These are phyloP conservation scores for Pilophorus perplexus DNA, from an alignment of 2,888 invertebrate genomes.

Conservation along the genomic window DNA sequence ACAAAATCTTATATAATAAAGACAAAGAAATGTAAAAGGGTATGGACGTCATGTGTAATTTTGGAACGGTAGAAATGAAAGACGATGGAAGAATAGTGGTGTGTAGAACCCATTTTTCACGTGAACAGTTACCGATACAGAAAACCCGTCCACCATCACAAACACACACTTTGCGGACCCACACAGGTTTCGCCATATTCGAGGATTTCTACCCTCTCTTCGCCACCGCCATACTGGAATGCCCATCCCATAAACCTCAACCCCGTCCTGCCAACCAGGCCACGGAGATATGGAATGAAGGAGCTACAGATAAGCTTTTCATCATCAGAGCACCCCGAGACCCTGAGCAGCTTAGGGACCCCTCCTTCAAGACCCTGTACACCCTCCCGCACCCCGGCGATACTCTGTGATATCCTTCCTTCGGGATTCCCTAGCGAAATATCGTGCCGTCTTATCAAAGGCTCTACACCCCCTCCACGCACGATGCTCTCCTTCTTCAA, in stretches of 20 bases:
- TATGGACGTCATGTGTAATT: no score
- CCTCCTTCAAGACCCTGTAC: background rate
- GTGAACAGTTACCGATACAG: slow-evolving; percentile 1
- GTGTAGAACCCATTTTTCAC: slow-evolving; percentile 1
- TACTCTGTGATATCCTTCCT: background rate
- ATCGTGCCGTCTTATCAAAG: slow-evolving; percentile 28
- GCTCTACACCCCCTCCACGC: background rate
- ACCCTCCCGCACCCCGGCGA: background rate
- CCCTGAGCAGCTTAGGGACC: slow-evolving; percentile 26
- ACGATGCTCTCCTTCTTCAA: slow-evolving; percentile 10
- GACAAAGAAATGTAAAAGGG: no score
- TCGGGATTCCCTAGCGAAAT: slow-evolving; percentile 1
- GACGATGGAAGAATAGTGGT: no score
- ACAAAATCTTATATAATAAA: no score
- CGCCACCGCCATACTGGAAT: background rate
- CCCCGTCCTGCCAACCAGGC: background rate
- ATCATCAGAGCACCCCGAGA: slow-evolving; percentile 16
- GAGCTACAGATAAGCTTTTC: slow-evolving; percentile 30
- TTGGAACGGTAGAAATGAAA: no score
- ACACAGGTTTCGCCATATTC: background rate
- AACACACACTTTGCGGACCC: background rate
- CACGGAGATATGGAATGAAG: background rate
- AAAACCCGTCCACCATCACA: background rate
- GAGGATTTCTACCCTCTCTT: background rate
- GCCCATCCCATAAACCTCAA: background rate